Base-by-base conservation (phyloP, 2,113 vertebrate species). In the Accipiter virgatus region DNA sequence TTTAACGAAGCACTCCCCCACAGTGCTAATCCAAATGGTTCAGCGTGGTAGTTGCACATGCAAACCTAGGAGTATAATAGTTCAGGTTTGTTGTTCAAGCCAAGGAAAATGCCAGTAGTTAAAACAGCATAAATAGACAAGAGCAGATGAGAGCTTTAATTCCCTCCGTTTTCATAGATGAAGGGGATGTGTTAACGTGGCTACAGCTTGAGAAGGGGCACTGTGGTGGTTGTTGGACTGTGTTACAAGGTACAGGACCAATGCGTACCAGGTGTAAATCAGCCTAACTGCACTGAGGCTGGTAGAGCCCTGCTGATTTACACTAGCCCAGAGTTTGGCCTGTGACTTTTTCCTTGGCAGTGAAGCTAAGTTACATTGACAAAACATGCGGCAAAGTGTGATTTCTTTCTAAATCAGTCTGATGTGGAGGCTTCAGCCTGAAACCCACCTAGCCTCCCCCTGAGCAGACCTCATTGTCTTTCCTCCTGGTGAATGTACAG, bases 391-490 rank as follows among this genome's bases (percentile, higher is more conserved):
- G 62, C 55, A 81, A 89, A 73, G 23, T 66, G 40, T 70, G 53
- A 58, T 81, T 96, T 94, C 63, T 75, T 93, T 93, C 81, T 92
- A 74, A 97, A 95, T 68, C 8, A 2, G 58, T 34, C 50, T 47
- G 43, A 50, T n/a, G 55, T 55, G 73, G 45, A 82, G 59, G 62
- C 62, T 96, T 71, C 91, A 97, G 92, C 94, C 74, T 40, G 87
- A 96, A 97, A 93, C 66, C 93, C 87, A 95, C 96, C 89, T 97
- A 84, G 52, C 75, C 73, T 88, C 63, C 78, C 86, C 63, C 56
- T 72, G 43, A 65, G 48, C 62, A 80, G 97, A 95, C 85, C 83
- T 92, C 96, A 98, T 98, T 98, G 98, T 98, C 97, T 98, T 98
- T 97, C 96, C 96, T 98, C 96, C 96, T 96, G 96, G 94, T 80